These are phyloP conservation scores for Heliocidaris erythrogramma DNA, from an alignment of 35 echinoderm and acorn worm species.

Conservation along the genomic window DNA sequence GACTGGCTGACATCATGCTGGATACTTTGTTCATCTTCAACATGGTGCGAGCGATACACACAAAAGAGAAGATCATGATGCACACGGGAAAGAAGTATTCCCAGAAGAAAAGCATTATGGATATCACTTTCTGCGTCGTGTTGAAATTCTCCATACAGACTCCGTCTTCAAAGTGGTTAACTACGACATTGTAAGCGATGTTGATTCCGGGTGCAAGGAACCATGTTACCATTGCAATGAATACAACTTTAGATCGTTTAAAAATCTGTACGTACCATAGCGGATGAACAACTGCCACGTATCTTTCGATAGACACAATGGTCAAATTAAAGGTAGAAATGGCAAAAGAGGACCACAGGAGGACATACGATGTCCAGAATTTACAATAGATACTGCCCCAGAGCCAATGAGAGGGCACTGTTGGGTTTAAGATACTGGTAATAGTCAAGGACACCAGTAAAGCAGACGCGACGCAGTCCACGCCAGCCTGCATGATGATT, in stretches of 20 bases:
- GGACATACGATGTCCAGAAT: constrained; percentile 30
- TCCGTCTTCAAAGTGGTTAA: constrained; percentile 17
- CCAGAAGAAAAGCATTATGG: constrained; percentile 37
- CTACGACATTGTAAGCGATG: constrained; percentile 37
- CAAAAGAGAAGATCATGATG: constrained; percentile 30
- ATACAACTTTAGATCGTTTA: constrained; percentile 2
- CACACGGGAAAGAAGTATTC: constrained; percentile 32
- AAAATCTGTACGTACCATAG: neutral
- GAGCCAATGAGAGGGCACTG: neutral
- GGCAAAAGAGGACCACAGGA: constrained; percentile 30
- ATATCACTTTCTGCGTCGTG: neutral
- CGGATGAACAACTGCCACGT: constrained; percentile 21
- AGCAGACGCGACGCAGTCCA: constrained; percentile 27
- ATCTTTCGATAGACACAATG: constrained; percentile 22
- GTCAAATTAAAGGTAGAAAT: constrained; percentile 40
- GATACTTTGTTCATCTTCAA: constrained; percentile 42
- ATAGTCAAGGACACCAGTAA: constrained; percentile 22
- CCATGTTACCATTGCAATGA: neutral
- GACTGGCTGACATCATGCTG: neutral
- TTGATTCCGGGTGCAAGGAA: neutral
- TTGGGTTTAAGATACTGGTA: neutral
- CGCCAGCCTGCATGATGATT: constrained; percentile 46
- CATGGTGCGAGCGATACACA: neutral
- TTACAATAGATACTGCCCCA: constrained; percentile 16
- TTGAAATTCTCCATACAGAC: constrained; percentile 1